Conservation (phyloP, 2,888 invertebrate species). For the Arge pagana region DNA sequence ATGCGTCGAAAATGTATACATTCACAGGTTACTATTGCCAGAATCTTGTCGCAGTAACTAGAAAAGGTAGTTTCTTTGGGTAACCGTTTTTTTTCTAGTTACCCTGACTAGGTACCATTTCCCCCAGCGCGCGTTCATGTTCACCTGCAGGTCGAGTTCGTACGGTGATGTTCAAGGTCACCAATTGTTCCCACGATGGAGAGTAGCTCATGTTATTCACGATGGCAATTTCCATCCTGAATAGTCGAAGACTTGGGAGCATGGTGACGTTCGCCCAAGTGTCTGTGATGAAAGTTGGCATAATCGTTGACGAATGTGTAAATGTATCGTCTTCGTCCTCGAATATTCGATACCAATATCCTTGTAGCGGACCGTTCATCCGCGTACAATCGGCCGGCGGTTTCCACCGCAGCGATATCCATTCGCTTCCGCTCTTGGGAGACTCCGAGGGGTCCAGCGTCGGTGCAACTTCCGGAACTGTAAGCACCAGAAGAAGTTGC, state of each 20-base stretch:
- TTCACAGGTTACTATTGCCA: too few relatives aligned
- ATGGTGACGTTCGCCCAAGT: conserved; percentile 28
- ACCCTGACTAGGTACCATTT: too few relatives aligned
- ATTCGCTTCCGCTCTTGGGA: conserved; percentile 26
- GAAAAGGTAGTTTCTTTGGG: too few relatives aligned
- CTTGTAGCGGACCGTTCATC: conserved; percentile 30
- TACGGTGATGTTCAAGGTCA: conserved; percentile 19
- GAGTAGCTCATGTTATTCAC: conserved; percentile 24
- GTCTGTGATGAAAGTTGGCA: conserved; percentile 18
- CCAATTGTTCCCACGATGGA: background rate
- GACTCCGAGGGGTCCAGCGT: conserved; percentile 6
- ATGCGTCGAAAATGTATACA: too few relatives aligned
- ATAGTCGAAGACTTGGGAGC: conserved; percentile 23
- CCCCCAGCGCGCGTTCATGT: too few relatives aligned
- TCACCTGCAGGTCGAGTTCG: conserved; percentile 27
- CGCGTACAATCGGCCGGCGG: conserved; percentile 27
- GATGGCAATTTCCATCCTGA: conserved; percentile 25
- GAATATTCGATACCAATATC: conserved; percentile 29
- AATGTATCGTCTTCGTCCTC: conserved; percentile 5
- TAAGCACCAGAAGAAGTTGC: background rate
- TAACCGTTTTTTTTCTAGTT: too few relatives aligned
- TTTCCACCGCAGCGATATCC: conserved; percentile 32
- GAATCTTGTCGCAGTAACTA: too few relatives aligned
- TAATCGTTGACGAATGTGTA: background rate
- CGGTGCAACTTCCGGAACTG: conserved; percentile 30